Evolutionary conservation across 1,140 invertebrate genomes (phyloP).

Genomic region (Prorops nasuta): DNA sequence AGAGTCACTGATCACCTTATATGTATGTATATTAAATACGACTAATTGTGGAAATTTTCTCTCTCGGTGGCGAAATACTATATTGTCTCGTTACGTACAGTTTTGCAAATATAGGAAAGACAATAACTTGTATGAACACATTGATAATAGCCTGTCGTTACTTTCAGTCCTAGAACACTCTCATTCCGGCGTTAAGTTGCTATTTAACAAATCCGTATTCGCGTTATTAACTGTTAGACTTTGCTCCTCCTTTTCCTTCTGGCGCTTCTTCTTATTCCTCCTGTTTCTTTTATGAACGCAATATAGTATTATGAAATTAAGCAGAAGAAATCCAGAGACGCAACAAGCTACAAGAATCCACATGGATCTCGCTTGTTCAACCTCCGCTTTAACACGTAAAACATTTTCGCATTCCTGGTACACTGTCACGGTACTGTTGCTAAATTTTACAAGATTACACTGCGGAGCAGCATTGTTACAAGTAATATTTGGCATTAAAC

Average conservation of each 20-base stretch:
- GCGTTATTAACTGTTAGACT: slow-evolving; percentile 32
- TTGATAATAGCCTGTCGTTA: too few relatives aligned
- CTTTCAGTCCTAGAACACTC: too few relatives aligned
- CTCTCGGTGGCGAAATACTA: too few relatives aligned
- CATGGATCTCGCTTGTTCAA: slow-evolving; percentile 32
- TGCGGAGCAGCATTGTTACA: neutral
- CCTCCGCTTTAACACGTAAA: slow-evolving; percentile 23
- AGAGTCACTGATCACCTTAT: too few relatives aligned
- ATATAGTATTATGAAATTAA: slow-evolving; percentile 34
- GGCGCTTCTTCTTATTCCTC: slow-evolving; percentile 28
- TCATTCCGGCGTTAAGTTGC: slow-evolving; percentile 24
- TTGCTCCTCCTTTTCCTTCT: slow-evolving; percentile 37
- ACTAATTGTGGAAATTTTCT: too few relatives aligned
- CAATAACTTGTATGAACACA: too few relatives aligned
- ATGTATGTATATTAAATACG: too few relatives aligned
- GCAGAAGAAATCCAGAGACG: slow-evolving; percentile 26
- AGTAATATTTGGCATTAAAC: slow-evolving; percentile 25
- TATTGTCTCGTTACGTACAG: too few relatives aligned
- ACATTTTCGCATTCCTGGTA: slow-evolving; percentile 30
- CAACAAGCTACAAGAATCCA: slow-evolving; percentile 46
- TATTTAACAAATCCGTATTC: slow-evolving; percentile 43
- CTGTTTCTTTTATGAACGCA: slow-evolving; percentile 46
- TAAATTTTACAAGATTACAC: slow-evolving; percentile 19
- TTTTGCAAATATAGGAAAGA: too few relatives aligned
- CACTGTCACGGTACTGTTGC: slow-evolving; percentile 32